These are phyloP conservation scores for Sitta carolinensis DNA, from an alignment of 2,797 vertebrate genomes.

Conservation along the genomic window DNA sequence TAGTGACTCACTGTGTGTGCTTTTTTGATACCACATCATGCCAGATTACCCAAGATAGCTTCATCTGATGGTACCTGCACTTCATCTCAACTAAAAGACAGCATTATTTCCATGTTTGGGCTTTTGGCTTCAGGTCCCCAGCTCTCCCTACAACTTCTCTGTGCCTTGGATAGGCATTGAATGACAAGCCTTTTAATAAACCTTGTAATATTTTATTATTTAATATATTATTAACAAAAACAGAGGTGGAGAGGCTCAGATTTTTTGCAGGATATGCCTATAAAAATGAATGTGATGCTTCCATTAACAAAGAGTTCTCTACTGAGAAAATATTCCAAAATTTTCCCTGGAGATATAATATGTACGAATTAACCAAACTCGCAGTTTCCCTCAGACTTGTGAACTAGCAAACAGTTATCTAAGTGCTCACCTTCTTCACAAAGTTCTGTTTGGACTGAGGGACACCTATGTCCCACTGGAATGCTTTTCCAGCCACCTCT, in stretches of 20 bases:
- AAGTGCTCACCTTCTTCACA: not conserved
- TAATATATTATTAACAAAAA: not conserved
- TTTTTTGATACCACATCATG: not conserved
- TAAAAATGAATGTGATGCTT: not conserved
- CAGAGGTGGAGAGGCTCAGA: not conserved
- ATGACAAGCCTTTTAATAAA: not conserved
- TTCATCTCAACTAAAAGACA: not conserved
- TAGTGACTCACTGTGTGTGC: slow-evolving; percentile 33
- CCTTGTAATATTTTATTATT: not conserved
- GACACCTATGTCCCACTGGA: not conserved
- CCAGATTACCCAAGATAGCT: not conserved
- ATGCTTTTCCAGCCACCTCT: not conserved
- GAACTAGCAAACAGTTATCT: not conserved
- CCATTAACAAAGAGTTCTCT: not conserved
- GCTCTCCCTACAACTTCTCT: not conserved
- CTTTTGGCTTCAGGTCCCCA: not conserved
- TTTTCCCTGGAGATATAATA: not conserved
- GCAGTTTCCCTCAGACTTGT: not conserved
- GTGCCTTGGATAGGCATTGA: not conserved
- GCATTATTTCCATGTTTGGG: not conserved
- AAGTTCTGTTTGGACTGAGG: not conserved
- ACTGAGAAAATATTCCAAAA: not conserved
- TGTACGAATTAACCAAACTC: not conserved
- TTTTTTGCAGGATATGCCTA: not conserved
- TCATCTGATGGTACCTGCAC: not conserved